Conservation (phyloP, 1,140 invertebrate genomes). For the Sesamia nonagrioides region DNA sequence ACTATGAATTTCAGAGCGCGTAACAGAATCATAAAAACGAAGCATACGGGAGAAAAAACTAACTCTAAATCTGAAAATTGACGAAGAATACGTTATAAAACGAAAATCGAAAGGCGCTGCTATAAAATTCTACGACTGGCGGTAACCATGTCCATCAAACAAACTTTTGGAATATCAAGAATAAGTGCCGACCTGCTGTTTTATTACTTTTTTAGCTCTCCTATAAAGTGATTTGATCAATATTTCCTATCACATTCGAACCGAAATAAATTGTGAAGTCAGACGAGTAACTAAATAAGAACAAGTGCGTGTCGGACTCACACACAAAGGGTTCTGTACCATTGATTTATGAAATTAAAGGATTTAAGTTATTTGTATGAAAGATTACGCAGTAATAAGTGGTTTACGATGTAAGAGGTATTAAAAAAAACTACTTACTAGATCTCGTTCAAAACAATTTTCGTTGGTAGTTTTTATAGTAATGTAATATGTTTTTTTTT, state of each 20-base stretch:
- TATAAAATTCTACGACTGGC: slow-evolving; percentile 39
- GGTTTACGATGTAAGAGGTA: too few species aligned
- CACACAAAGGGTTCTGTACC: too few species aligned
- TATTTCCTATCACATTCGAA: slow-evolving; percentile 17
- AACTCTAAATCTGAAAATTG: background rate
- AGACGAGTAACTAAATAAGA: slow-evolving; percentile 15
- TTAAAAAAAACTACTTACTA: too few species aligned
- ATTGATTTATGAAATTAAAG: too few species aligned
- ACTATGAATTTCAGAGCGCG: background rate
- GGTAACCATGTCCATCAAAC: slow-evolving; percentile 41
- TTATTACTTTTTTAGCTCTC: slow-evolving; percentile 40
- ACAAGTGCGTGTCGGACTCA: too few species aligned
- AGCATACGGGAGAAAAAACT: background rate
- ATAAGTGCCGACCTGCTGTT: slow-evolving; percentile 26
- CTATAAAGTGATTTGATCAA: slow-evolving; percentile 33
- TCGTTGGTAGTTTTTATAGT: too few species aligned
- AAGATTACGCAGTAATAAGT: too few species aligned
- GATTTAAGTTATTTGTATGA: too few species aligned
- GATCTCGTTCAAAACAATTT: too few species aligned
- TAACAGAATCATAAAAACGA: background rate
- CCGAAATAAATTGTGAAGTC: slow-evolving; percentile 13
- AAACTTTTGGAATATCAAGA: slow-evolving; percentile 42
- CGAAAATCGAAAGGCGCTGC: background rate
- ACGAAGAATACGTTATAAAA: background rate
- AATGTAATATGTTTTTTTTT: too few species aligned